These are phyloP conservation scores for Hyposoter dolosus DNA, from an alignment of 2,888 invertebrate species.

Conservation along the genomic window DNA sequence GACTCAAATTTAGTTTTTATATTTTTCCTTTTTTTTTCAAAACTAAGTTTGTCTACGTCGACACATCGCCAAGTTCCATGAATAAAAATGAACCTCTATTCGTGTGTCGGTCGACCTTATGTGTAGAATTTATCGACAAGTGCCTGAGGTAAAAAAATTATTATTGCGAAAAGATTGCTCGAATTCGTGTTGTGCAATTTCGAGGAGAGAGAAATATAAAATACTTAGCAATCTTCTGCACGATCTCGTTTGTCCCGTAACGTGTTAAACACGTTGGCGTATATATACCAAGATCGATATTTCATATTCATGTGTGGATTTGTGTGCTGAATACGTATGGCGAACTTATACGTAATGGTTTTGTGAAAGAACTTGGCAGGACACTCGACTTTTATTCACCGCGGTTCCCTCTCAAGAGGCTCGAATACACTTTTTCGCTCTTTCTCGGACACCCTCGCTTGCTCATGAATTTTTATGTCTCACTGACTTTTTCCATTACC, in stretches of 20 bases:
- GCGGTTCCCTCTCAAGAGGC: conserved; percentile 37
- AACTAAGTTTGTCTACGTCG: not conserved
- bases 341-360: conserved; percentile 28
- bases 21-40: not conserved
- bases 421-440: conserved; percentile 33
- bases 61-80: conserved; percentile 66
- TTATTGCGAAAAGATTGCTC: conserved; percentile 56
- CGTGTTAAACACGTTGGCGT: conserved; percentile 39
- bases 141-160: conserved; percentile 38
- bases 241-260: conserved; percentile 47
- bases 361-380: conserved; percentile 43
- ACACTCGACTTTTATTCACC: conserved; percentile 51
- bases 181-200: conserved; percentile 49
- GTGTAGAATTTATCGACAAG: conserved; percentile 1
- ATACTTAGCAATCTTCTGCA: conserved; percentile 1
- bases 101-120: conserved; percentile 75
- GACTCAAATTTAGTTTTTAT: not conserved
- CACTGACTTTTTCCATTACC: conserved; percentile 27
- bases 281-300: conserved; percentile 22
- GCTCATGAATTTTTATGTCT: conserved; percentile 64
- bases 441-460: conserved; percentile 37
- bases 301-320: conserved; percentile 46
- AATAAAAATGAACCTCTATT: conserved; percentile 69
- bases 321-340: conserved; percentile 13
- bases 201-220: not conserved